phyloP scores from a whole-genome alignment of 2,797 vertebrate species.

The Tadarida brasiliensis region DNA sequence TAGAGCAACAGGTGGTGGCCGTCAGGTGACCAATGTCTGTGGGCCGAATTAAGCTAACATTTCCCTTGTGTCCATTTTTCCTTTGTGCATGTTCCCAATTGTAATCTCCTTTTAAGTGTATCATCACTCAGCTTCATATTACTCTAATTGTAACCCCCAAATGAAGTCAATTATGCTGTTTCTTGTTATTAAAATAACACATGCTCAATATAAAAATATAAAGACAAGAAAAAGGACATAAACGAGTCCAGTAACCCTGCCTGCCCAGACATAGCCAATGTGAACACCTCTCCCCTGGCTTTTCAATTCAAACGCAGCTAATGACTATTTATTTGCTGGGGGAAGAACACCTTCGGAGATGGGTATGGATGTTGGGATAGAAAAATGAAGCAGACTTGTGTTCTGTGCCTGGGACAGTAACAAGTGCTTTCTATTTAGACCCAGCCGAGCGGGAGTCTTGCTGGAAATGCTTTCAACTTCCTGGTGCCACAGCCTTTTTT shows the following conservation, averaged over 20 bases:
- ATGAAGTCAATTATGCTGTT: neutral
- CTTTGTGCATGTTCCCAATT: neutral
- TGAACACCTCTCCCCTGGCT: neutral
- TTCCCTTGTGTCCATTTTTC: neutral
- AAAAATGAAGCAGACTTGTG: neutral
- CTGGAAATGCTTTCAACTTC: neutral
- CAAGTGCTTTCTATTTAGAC: neutral
- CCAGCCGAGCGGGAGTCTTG: neutral
- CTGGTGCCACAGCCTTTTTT: neutral
- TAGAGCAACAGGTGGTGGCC: neutral
- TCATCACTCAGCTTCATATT: neutral
- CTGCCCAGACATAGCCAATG: neutral
- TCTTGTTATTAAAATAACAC: slow-evolving; percentile 19
- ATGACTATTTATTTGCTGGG: neutral
- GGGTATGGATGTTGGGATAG: neutral
- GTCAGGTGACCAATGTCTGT: neutral
- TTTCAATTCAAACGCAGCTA: neutral
- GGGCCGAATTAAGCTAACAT: neutral
- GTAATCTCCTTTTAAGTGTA: neutral
- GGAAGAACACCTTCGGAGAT: neutral
- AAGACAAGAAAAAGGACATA: neutral
- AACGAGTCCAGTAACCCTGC: neutral
- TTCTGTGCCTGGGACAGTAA: neutral
- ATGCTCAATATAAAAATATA: neutral
- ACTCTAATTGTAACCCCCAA: neutral